Evolutionary conservation across 1,140 invertebrate genomes (phyloP).

Genomic region (Trissolcus basalis): DNA sequence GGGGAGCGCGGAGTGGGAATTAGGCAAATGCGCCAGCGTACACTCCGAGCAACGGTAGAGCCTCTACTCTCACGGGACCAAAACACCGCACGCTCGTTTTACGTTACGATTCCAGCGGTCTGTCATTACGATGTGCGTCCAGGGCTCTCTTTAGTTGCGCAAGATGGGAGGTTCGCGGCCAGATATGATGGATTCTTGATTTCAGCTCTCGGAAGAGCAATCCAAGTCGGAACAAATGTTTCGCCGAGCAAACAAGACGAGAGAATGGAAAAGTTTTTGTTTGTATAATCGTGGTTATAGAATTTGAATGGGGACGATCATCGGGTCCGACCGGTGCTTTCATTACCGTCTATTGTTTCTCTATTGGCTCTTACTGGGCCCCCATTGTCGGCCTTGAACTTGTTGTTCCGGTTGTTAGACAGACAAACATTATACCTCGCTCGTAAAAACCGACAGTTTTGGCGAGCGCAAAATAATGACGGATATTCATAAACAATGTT

Average conservation of each 20-base stretch:
- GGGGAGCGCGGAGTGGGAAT: slow-evolving; percentile 33
- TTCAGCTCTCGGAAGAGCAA: slow-evolving; percentile 2
- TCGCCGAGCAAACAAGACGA: too few relatives aligned
- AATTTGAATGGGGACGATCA: too few relatives aligned
- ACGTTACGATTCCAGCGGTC: slow-evolving; percentile 67
- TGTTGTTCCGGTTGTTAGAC: slow-evolving; percentile 42
- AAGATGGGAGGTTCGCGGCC: slow-evolving; percentile 55
- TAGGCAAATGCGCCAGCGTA: slow-evolving; percentile 37
- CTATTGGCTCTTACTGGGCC: not conserved
- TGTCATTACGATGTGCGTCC: slow-evolving; percentile 66
- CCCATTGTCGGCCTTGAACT: slow-evolving; percentile 33
- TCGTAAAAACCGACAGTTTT: slow-evolving; percentile 4
- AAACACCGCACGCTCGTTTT: slow-evolving; percentile 59
- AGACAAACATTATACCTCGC: slow-evolving; percentile 11
- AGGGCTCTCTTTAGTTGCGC: slow-evolving; percentile 48
- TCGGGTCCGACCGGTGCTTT: too few relatives aligned
- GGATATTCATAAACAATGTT: too few relatives aligned
- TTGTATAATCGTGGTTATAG: too few relatives aligned
- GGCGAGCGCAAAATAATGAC: not conserved
- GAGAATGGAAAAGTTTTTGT: too few relatives aligned
- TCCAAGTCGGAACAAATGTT: too few relatives aligned
- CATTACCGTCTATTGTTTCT: too few relatives aligned
- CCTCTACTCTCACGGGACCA: slow-evolving; percentile 48
- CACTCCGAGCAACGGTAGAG: slow-evolving; percentile 34
- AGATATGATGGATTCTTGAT: slow-evolving; percentile 24